These are phyloP conservation scores for Porites cylindrica DNA, from an alignment of 92 coral and sea anemone genomes.

Conservation along the genomic window DNA sequence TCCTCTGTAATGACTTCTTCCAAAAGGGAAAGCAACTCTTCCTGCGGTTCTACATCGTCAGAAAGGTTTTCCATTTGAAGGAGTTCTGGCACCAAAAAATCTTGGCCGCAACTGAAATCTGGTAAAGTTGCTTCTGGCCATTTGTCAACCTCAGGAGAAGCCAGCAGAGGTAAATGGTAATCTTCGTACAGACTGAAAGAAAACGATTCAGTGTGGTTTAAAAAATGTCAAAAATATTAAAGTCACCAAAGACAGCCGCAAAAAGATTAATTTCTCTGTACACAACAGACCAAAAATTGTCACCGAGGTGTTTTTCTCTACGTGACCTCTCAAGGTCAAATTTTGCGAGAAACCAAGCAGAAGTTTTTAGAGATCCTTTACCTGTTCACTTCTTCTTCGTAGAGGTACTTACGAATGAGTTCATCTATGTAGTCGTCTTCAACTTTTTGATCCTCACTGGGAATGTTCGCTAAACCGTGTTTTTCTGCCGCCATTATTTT, in stretches of 20 bases:
- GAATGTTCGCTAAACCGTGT: background rate
- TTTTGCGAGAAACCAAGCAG: background rate
- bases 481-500: slow-evolving; percentile 18
- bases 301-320: background rate
- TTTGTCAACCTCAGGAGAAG: slow-evolving; percentile 33
- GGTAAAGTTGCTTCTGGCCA: slow-evolving; percentile 13
- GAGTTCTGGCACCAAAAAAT: slow-evolving; percentile 41
- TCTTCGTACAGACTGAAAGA: slow-evolving; percentile 33
- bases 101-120: slow-evolving; percentile 28
- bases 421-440: slow-evolving; percentile 35
- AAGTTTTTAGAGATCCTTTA: background rate
- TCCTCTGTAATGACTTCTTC: slow-evolving; percentile 56
- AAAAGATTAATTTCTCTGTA: no score
- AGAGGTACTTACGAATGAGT: slow-evolving; percentile 43
- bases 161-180: background rate
- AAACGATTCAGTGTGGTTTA: background rate
- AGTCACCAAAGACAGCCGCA: background rate
- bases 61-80: slow-evolving; percentile 30
- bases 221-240: background rate
- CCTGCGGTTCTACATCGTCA: slow-evolving; percentile 63
- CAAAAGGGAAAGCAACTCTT: slow-evolving; percentile 70
- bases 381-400: slow-evolving; percentile 33
- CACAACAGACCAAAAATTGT: no score
- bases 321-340: slow-evolving; percentile 1
- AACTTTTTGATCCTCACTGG: slow-evolving; percentile 44